These are phyloP conservation scores for Leucopternis melanops DNA, from an alignment of 2,113 vertebrate species.

Conservation along the genomic window DNA sequence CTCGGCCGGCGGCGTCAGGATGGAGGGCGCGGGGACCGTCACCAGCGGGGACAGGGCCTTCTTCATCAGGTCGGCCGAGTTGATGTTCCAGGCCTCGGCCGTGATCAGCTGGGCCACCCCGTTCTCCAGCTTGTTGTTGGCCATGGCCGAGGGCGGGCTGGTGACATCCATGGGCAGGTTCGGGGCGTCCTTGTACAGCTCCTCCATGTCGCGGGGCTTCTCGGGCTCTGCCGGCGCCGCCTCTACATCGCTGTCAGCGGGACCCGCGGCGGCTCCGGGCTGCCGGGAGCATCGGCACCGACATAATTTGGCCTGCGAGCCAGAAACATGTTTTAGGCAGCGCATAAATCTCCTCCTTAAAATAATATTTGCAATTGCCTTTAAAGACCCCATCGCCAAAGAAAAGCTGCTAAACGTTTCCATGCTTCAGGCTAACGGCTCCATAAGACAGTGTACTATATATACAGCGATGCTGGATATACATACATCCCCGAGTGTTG, in stretches of 20 bases:
- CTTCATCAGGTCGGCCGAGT: conserved; percentile 81
- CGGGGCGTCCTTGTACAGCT: conserved; percentile 76
- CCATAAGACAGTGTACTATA: neutral
- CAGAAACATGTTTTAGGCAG: conserved; percentile 53
- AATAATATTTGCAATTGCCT: conserved; percentile 38
- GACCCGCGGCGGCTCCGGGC: conserved; percentile 13
- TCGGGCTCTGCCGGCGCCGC: neutral
- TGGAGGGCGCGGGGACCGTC: conserved; percentile 76
- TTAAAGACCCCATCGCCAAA: neutral
- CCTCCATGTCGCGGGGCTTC: conserved; percentile 74
- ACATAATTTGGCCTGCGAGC: conserved; percentile 68
- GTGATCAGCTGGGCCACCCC: conserved; percentile 77
- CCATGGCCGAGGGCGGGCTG: conserved; percentile 72
- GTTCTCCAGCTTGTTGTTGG: conserved; percentile 81
- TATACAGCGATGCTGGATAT: neutral
- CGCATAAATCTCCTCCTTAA: conserved; percentile 43
- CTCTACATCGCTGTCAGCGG: conserved; percentile 62
- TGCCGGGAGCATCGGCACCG: conserved; percentile 23
- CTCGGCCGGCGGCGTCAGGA: conserved; percentile 79
- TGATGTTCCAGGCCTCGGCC: conserved; percentile 81
- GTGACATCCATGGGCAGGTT: conserved; percentile 76
- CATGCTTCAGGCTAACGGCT: neutral
- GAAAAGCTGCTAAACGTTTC: neutral
- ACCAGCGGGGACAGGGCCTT: conserved; percentile 77
- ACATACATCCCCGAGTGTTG: conserved; percentile 1